These are phyloP conservation scores for Anaspis maculata DNA, from an alignment of 2,888 invertebrate species.

Conservation along the genomic window DNA sequence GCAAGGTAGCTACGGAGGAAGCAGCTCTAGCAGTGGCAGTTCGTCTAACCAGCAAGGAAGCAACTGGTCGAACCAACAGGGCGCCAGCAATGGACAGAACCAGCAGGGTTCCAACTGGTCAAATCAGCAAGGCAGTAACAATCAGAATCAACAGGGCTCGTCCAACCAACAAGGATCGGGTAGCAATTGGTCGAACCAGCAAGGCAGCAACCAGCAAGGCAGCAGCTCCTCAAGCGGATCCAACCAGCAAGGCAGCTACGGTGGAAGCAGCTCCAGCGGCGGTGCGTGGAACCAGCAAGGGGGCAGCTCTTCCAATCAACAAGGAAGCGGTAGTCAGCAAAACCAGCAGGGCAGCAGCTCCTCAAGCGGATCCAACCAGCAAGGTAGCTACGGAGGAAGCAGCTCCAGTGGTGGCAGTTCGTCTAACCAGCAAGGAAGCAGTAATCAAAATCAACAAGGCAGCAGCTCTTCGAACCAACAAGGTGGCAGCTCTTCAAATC, in stretches of 20 bases:
- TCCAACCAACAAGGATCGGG: conserved; percentile 3
- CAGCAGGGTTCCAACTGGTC: background rate
- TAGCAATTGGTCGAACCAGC: background rate
- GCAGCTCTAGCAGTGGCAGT: conserved; percentile 4
- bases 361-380: conserved; percentile 5
- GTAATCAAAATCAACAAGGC: conserved; percentile 7
- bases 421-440: conserved; percentile 8
- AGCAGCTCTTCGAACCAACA: conserved; percentile 7
- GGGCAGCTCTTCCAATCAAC: conserved; percentile 9
- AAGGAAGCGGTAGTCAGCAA: conserved; percentile 6
- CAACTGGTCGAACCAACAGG: conserved; percentile 3
- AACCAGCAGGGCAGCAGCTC: conserved; percentile 6
- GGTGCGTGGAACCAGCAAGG: background rate
- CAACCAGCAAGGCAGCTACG: conserved; percentile 6
- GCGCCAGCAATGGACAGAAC: background rate
- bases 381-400: conserved; percentile 1
- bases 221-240: conserved; percentile 6
- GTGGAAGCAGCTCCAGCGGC: conserved; percentile 4
- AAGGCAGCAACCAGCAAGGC: conserved; percentile 7
- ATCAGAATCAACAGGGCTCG: background rate
- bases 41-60: background rate
- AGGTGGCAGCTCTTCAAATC: conserved; percentile 3
- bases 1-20: conserved; percentile 2
- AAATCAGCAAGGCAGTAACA: conserved; percentile 7
- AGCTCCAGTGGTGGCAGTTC: background rate